phyloP scores from a whole-genome alignment of 2,113 vertebrate species.

The Chloropsis cyanopogon region DNA sequence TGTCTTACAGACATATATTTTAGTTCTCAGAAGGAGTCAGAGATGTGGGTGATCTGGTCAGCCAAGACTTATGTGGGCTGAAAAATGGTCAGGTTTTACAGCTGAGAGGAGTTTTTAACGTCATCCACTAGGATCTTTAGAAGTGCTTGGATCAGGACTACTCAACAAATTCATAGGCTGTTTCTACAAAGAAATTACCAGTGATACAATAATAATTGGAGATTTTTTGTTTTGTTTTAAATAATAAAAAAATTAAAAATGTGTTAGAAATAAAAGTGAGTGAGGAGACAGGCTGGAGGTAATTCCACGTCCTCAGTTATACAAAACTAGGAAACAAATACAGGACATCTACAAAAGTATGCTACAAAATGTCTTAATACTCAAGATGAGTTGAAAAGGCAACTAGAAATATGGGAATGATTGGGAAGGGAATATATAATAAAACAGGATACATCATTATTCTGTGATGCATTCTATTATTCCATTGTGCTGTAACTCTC shows the following conservation, averaged over 20 bases:
- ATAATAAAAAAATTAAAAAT: not conserved
- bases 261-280: not conserved
- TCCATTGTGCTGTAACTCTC: not conserved
- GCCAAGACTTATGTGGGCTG: not conserved
- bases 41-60: not conserved
- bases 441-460: not conserved
- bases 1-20: not conserved
- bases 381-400: not conserved
- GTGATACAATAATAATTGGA: not conserved
- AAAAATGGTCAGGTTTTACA: not conserved
- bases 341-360: not conserved
- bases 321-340: not conserved
- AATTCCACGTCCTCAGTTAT: not conserved
- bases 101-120: not conserved
- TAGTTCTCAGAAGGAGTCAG: not conserved
- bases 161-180: not conserved
- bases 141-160: not conserved
- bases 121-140: not conserved
- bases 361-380: not conserved
- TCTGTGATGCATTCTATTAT: not conserved
- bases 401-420: not conserved
- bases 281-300: not conserved
- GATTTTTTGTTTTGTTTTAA: not conserved
- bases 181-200: not conserved
- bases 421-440: not conserved